Conservation (phyloP, 2,797 vertebrate species). For the Periophthalmus magnuspinnatus region DNA sequence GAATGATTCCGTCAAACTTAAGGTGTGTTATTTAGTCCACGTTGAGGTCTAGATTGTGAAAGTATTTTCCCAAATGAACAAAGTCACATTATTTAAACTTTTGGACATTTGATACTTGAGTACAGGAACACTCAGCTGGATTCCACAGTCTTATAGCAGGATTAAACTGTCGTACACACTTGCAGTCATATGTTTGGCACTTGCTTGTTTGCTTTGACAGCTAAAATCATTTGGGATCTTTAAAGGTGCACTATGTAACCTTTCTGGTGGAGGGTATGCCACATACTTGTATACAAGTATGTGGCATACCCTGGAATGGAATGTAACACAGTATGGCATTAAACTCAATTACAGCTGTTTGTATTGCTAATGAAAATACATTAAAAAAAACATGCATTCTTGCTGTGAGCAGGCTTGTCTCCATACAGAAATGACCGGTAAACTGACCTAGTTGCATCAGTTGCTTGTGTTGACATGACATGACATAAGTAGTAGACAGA, state of each 20-base stretch:
- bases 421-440: too few relatives aligned
- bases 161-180: slow-evolving; percentile 7
- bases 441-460: too few relatives aligned
- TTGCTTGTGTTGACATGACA: too few relatives aligned
- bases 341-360: too few relatives aligned
- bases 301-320: too few relatives aligned
- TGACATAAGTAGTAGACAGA: too few relatives aligned
- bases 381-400: too few relatives aligned
- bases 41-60: slow-evolving; percentile 8
- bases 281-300: too few relatives aligned
- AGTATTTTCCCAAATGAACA: slow-evolving; percentile 10
- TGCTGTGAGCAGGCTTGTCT: too few relatives aligned
- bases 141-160: slow-evolving; percentile 16
- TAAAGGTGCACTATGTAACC: background rate
- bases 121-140: background rate
- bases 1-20: background rate
- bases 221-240: background rate
- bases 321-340: too few relatives aligned
- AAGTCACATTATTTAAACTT: slow-evolving; percentile 3
- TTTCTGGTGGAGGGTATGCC: too few relatives aligned
- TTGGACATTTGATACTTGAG: background rate
- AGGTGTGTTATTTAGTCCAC: slow-evolving; percentile 13
- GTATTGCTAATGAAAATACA: too few relatives aligned
- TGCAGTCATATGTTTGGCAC: slow-evolving; percentile 3
- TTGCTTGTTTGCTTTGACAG: background rate